Base-by-base conservation (phyloP, 2,888 invertebrate species). In the Cerastoderma edule region DNA sequence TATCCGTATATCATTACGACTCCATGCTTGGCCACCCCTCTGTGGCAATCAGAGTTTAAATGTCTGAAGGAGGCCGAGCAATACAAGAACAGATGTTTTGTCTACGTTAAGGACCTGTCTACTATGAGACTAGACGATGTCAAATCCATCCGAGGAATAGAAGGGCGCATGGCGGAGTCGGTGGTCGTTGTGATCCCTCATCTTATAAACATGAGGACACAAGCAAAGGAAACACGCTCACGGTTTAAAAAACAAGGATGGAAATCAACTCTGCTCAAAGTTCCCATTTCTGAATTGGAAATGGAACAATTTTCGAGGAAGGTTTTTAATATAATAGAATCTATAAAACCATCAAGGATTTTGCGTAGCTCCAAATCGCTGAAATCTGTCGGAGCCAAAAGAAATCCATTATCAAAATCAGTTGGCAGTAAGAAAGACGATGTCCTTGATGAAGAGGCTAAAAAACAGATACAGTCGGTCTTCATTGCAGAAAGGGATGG, bases 31-130 rank as follows among this genome's bases (percentile, higher is more conserved):
- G 6, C 8, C 5, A 48, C 48, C 5, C 48, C 48, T 6, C 22
- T 48, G n/a, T 48, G 48, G 48, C 6, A 22, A 48, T n/a, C 30
- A 30, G 30, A 22, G n/a, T 33, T n/a, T 32, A n/a, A 30, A 3
- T 19, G 28, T 3, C 30, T 60, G 2, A 27, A 60, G 3, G 10
- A 10, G n/a, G 19, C 2, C 32, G 33, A 32, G 33, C 16, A 19
- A 13, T 60, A 60, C 33, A 28, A 32, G 1, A 30, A 60, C n/a
- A 28, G n/a, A 60, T 32, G 30, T 10, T 60, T 60, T 32, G 19
- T 60, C 1, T 60, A 60, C 22, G 60, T 60, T n/a, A 60, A 60
- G n/a, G 60, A 60, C 28, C 4, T 60, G 19, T 60, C 60, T 2
- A 28, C 30, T 60, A 32, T 60, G 16, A 19, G 22, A 13, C 16